phyloP scores from a whole-genome alignment of 2,797 vertebrate species.

The Botia almorhae region DNA sequence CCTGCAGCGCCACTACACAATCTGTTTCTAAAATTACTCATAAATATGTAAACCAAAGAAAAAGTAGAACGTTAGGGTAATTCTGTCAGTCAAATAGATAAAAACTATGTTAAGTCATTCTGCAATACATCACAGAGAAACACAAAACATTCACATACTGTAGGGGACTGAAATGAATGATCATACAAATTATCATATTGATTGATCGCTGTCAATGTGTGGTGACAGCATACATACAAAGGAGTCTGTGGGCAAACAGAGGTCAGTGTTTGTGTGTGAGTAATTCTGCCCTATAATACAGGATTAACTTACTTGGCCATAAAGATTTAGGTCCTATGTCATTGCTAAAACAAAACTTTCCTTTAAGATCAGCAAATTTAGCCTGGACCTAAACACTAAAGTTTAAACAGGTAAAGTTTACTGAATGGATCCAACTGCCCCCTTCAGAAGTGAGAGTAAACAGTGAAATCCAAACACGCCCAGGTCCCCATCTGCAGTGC shows the following conservation, averaged over 20 bases:
- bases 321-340: conserved; percentile 9
- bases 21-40: too few species aligned
- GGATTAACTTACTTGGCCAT: conserved; percentile 45
- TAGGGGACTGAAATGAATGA: conserved; percentile 13
- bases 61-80: too few species aligned
- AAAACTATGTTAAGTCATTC: neutral
- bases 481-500: conserved; percentile 2
- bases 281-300: conserved; percentile 48
- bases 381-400: conserved; percentile 11
- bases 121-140: neutral
- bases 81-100: neutral
- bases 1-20: too few species aligned
- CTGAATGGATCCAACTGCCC: conserved; percentile 1
- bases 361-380: conserved; percentile 27
- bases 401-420: conserved; percentile 12
- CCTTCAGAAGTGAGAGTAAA: conserved; percentile 10
- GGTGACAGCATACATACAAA: neutral
- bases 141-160: neutral
- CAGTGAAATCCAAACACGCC: conserved; percentile 28
- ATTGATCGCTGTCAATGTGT: neutral
- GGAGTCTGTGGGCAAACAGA: neutral
- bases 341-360: conserved; percentile 28
- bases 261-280: conserved; percentile 12
- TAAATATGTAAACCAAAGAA: too few species aligned
- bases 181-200: conserved; percentile 15